A percentile compares a stretch with the other conserved stretches of the same genome.
Conservation (phyloP, 1,140 invertebrate species). For the Drosophila pallidifrons region DNA sequence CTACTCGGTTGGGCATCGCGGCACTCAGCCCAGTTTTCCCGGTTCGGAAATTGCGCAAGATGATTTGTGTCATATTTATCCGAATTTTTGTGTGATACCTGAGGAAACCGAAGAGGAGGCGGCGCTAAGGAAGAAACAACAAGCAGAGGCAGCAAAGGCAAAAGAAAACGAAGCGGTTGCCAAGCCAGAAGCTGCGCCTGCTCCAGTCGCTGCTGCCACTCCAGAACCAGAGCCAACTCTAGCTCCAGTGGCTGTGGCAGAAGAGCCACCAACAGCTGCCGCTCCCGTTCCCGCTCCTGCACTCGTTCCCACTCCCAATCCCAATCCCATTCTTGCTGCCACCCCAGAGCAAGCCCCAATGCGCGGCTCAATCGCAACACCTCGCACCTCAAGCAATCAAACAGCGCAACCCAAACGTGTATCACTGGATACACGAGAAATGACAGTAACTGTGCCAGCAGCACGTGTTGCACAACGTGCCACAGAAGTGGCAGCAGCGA, state of each 20-base stretch:
- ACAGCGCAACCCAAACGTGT: not conserved
- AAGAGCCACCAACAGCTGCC: not conserved
- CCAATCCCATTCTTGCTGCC: not conserved
- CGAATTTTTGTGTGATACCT: constrained; percentile 36
- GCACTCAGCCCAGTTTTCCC: constrained; percentile 90
- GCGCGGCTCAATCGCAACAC: not conserved
- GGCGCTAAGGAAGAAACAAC: not conserved
- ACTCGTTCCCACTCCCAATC: too few species aligned
- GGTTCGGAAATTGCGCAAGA: not conserved
- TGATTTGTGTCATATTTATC: constrained; percentile 21
- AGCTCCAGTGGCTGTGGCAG: not conserved
- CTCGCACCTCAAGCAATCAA: not conserved
- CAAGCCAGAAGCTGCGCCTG: not conserved
- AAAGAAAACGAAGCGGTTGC: not conserved
- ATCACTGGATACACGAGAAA: not conserved
- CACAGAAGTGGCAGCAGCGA: not conserved
- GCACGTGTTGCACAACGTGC: not conserved
- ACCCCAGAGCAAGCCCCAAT: not conserved
- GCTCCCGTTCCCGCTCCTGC: not conserved
- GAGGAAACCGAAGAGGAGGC: not conserved
- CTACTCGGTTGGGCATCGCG: constrained; percentile 90
- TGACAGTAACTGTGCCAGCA: not conserved
- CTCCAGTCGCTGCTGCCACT: not conserved
- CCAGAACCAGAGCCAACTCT: not conserved
- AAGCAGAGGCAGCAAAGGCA: not conserved